Evolutionary conservation across 2,797 vertebrate species (phyloP).

Genomic region (Danio choprae): DNA sequence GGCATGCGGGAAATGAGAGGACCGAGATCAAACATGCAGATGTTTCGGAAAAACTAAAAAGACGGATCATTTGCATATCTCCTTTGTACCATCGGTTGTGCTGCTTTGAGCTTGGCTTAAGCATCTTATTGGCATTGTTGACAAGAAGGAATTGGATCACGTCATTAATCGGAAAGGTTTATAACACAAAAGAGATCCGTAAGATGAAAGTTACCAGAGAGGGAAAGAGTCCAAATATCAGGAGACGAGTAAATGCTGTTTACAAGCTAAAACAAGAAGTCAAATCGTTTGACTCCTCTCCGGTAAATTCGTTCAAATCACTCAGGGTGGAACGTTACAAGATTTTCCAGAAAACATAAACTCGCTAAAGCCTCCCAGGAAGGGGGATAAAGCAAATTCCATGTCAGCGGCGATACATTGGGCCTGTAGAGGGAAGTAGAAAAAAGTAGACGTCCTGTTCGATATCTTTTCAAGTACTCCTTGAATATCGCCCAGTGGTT

Average conservation of each 20-base stretch:
- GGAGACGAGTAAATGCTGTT: conserved; percentile 5
- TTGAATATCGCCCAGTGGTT: conserved; percentile 39
- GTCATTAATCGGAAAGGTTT: conserved; percentile 43
- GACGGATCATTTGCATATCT: conserved; percentile 52
- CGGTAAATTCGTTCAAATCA: background rate
- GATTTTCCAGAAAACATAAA: conserved; percentile 9
- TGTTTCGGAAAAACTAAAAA: conserved; percentile 48
- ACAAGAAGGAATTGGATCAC: conserved; percentile 37
- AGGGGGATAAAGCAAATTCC: conserved; percentile 19
- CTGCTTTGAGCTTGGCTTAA: conserved; percentile 58
- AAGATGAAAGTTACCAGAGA: conserved; percentile 18
- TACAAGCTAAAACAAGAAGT: conserved; percentile 33
- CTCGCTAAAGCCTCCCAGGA: background rate
- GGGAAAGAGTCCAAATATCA: conserved; percentile 34
- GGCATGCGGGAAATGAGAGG: background rate
- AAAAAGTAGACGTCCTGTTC: conserved; percentile 17
- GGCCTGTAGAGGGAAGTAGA: background rate
- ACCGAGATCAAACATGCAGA: conserved; percentile 45
- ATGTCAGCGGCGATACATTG: conserved; percentile 15
- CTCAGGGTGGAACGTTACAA: background rate
- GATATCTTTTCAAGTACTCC: conserved; percentile 30
- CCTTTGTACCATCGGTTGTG: conserved; percentile 50
- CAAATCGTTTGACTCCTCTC: conserved; percentile 31
- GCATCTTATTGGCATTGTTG: conserved; percentile 45
- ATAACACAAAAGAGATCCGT: conserved; percentile 41